Percentiles rank a stretch among this genome's conserved stretches.
phyloP scores from a whole-genome alignment of 2,888 invertebrate species.

The Tolmerus cingulatus region DNA sequence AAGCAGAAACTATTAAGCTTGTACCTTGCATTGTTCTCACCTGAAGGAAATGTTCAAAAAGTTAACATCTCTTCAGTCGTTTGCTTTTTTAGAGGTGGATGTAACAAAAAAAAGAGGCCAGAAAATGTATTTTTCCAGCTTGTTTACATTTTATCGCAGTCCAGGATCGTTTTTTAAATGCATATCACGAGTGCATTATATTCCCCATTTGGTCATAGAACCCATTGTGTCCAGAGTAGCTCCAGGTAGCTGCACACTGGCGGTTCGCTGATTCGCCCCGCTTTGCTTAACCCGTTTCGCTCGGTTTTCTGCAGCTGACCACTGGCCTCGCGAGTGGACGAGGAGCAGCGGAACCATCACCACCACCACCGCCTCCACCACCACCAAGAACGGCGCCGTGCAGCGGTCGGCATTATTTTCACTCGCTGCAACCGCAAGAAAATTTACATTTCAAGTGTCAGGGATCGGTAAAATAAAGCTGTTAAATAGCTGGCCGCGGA shows the following conservation, averaged over 20 bases:
- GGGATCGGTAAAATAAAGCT: slow-evolving; percentile 13
- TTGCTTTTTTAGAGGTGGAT: not conserved
- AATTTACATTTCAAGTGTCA: slow-evolving; percentile 25
- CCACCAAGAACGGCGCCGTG: not conserved
- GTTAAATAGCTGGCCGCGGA: not conserved
- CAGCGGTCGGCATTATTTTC: not conserved
- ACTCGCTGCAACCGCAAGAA: not conserved
- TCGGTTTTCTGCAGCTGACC: not conserved
- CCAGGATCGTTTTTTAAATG: slow-evolving; percentile 3
- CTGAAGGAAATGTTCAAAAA: not conserved
- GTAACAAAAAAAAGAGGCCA: not conserved
- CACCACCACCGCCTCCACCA: not conserved
- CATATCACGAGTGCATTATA: slow-evolving; percentile 34
- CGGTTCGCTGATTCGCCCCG: not conserved
- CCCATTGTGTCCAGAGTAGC: slow-evolving; percentile 17
- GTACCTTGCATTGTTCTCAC: slow-evolving; percentile 1
- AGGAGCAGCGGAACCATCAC: not conserved
- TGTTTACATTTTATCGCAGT: slow-evolving; percentile 29
- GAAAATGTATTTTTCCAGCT: not conserved
- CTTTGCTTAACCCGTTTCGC: slow-evolving; percentile 4
- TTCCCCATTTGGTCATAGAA: slow-evolving; percentile 22
- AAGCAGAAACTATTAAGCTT: not conserved
- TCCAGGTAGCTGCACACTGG: not conserved
- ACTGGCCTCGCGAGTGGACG: not conserved
- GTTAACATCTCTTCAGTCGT: not conserved